A percentile compares a stretch with the other conserved stretches of the same genome.
Conservation (phyloP, 2,888 invertebrate species). For the Alsophila aescularia region DNA sequence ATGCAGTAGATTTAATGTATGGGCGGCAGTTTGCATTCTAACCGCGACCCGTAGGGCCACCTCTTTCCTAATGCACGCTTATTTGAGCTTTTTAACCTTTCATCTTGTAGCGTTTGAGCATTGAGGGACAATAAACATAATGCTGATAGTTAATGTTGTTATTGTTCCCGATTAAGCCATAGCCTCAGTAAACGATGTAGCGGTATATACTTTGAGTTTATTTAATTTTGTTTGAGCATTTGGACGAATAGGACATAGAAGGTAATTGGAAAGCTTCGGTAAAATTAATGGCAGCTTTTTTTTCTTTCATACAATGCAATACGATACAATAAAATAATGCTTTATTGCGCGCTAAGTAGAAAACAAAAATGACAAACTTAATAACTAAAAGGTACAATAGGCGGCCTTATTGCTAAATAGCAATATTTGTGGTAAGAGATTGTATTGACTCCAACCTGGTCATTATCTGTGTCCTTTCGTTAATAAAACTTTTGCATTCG, state of each 20-base stretch:
- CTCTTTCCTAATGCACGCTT: conserved; percentile 85
- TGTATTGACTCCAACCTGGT: no score
- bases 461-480: no score
- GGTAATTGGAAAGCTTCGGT: neutral
- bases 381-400: no score
- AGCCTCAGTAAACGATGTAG: conserved; percentile 33
- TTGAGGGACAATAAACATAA: conserved; percentile 80
- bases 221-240: conserved; percentile 7
- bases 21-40: conserved; percentile 85
- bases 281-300: neutral
- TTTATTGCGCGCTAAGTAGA: no score
- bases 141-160: conserved; percentile 68
- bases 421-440: no score
- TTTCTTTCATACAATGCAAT: neutral
- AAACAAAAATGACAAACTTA: no score
- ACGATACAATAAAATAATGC: neutral
- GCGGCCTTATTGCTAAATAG: no score
- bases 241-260: neutral
- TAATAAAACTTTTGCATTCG: no score
- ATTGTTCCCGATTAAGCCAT: conserved; percentile 63
- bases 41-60: conserved; percentile 82
- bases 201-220: conserved; percentile 12
- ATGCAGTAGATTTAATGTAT: conserved; percentile 84
- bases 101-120: conserved; percentile 78
- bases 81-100: conserved; percentile 85